These are phyloP conservation scores for Apis florea DNA, from an alignment of 1,140 invertebrate genomes.

Conservation along the genomic window DNA sequence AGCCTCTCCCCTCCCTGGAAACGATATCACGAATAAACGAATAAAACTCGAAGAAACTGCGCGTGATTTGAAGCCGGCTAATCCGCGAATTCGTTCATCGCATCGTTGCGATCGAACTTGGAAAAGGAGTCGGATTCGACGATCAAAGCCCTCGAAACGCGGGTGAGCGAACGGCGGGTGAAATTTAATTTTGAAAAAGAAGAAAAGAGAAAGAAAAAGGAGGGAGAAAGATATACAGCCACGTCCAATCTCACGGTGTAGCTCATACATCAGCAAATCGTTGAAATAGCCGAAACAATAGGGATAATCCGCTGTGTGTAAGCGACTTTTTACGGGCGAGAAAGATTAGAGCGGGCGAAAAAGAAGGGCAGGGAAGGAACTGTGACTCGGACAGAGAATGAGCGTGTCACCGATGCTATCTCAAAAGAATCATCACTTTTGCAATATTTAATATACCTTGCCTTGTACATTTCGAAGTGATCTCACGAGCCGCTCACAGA, in stretches of 20 bases:
- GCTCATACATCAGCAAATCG: conserved; percentile 28
- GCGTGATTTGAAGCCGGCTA: background rate
- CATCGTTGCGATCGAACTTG: background rate
- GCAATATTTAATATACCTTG: conserved; percentile 28
- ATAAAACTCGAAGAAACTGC: background rate
- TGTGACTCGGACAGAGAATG: background rate
- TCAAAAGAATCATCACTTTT: conserved; percentile 30
- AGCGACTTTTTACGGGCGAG: background rate
- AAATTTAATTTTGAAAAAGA: background rate
- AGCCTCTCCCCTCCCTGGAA: no score
- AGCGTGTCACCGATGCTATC: background rate
- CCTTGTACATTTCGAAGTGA: conserved; percentile 23
- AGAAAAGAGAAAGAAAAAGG: background rate
- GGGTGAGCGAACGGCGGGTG: background rate
- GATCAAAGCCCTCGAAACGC: background rate
- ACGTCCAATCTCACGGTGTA: background rate
- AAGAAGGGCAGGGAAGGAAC: background rate
- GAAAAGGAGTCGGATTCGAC: background rate
- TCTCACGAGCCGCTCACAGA: background rate
- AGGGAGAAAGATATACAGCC: background rate
- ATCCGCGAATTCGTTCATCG: background rate
- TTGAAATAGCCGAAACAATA: conserved; percentile 30
- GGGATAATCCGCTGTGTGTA: conserved; percentile 6
- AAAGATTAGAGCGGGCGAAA: background rate
- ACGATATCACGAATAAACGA: background rate